phyloP scores from a whole-genome alignment of 1,140 invertebrate genomes.

The Diachasmimorpha longicaudata region DNA sequence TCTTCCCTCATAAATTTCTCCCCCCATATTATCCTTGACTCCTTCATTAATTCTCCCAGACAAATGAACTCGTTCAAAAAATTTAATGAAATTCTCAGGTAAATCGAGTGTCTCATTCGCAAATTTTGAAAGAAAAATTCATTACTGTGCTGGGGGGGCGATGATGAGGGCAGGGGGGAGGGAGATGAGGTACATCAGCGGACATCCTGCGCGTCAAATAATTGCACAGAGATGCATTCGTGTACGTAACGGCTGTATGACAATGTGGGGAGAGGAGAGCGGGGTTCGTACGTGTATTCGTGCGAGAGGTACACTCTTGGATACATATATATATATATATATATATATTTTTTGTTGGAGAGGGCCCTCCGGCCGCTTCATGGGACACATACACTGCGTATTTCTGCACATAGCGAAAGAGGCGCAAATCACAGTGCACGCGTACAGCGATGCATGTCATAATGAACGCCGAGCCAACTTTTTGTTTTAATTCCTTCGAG shows the following conservation, averaged over 20 bases:
- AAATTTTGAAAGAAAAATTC: too few species aligned
- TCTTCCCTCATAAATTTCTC: too few species aligned
- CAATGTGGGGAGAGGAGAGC: not conserved
- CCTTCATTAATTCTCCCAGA: too few species aligned
- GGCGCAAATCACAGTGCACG: constrained; percentile 59
- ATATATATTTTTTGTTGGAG: constrained; percentile 18
- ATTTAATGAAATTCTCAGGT: too few species aligned
- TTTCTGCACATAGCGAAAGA: constrained; percentile 54
- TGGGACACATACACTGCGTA: not conserved
- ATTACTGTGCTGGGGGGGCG: too few species aligned
- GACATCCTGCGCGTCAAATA: constrained; percentile 25
- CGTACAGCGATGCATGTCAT: constrained; percentile 62
- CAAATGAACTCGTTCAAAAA: too few species aligned
- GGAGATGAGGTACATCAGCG: constrained; percentile 8
- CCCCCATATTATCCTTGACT: too few species aligned
- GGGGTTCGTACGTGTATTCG: not conserved
- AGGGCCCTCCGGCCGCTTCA: constrained; percentile 16
- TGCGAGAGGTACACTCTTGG: not conserved
- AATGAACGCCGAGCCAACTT: constrained; percentile 61
- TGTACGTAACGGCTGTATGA: constrained; percentile 4
- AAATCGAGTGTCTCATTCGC: too few species aligned
- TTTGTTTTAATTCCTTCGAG: constrained; percentile 63
- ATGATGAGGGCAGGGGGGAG: too few species aligned
- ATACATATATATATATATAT: too few species aligned
- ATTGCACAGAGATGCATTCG: not conserved